A percentile compares a stretch with the other conserved stretches of the same genome.
phyloP scores from a whole-genome alignment of 35 echinoderm and acorn worm species.

The Lytechinus variegatus region DNA sequence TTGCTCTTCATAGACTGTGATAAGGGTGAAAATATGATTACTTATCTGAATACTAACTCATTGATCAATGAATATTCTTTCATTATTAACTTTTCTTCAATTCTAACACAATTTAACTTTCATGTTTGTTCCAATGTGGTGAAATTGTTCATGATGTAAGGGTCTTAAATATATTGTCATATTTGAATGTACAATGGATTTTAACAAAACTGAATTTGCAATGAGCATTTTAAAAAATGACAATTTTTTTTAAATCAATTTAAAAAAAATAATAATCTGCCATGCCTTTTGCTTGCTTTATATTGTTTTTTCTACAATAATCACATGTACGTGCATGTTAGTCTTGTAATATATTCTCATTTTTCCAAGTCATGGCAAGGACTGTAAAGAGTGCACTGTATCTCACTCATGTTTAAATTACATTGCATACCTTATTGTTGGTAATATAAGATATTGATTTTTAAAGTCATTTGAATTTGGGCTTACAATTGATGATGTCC shows the following conservation, averaged over 20 bases:
- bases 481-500: neutral
- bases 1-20: neutral
- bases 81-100: neutral
- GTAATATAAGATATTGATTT: neutral
- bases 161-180: neutral
- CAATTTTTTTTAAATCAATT: no score
- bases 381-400: neutral
- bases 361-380: neutral
- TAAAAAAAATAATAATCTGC: neutral
- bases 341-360: neutral
- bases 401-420: neutral
- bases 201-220: no score
- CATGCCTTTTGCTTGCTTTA: neutral
- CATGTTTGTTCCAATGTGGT: neutral
- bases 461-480: neutral
- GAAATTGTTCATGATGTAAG: neutral
- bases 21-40: neutral
- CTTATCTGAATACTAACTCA: neutral
- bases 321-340: neutral
- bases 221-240: no score
- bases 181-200: no score
- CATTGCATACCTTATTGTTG: neutral
- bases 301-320: neutral
- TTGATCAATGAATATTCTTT: neutral
- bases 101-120: neutral